Conservation (phyloP, 2,113 vertebrate genomes). For the Oreochromis tanganicae region DNA sequence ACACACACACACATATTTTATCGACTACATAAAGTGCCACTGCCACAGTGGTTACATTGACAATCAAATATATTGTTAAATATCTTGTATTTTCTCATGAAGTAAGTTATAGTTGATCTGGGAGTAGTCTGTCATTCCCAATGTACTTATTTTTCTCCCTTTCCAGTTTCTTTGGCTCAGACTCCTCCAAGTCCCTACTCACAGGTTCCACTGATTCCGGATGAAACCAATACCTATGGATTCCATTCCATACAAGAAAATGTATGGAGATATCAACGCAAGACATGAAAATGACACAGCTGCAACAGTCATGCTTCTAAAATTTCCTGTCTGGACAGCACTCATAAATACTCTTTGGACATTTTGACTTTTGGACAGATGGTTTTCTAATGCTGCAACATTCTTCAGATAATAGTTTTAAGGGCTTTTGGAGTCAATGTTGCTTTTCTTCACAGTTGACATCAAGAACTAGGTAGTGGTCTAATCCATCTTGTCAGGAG, state of each 20-base stretch:
- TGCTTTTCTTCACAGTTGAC: slow-evolving; percentile 36
- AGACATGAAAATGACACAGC: slow-evolving; percentile 71
- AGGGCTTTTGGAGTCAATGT: slow-evolving; percentile 30
- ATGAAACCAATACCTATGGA: slow-evolving; percentile 70
- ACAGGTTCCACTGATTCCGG: slow-evolving; percentile 46
- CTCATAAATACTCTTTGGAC: slow-evolving; percentile 69
- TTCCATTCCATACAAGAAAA: slow-evolving; percentile 55
- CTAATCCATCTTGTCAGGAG: slow-evolving; percentile 53
- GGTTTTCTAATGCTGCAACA: slow-evolving; percentile 65
- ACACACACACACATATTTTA: neutral
- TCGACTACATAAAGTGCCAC: neutral
- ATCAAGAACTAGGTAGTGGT: slow-evolving; percentile 42
- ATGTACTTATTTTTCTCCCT: neutral
- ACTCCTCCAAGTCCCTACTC: neutral
- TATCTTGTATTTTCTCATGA: neutral
- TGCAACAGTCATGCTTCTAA: slow-evolving; percentile 71
- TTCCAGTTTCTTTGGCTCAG: slow-evolving; percentile 19
- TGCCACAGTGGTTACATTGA: neutral
- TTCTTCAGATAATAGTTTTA: slow-evolving; percentile 65
- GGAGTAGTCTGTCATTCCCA: neutral
- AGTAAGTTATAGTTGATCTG: neutral
- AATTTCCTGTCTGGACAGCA: slow-evolving; percentile 66
- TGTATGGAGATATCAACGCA: slow-evolving; percentile 23
- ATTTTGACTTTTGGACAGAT: slow-evolving; percentile 71
- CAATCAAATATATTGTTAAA: neutral